Evolutionary conservation across 2,113 vertebrate species (phyloP), one percentile per base, ranked within the genome.

Genomic region (Siniperca chuatsi): DNA sequence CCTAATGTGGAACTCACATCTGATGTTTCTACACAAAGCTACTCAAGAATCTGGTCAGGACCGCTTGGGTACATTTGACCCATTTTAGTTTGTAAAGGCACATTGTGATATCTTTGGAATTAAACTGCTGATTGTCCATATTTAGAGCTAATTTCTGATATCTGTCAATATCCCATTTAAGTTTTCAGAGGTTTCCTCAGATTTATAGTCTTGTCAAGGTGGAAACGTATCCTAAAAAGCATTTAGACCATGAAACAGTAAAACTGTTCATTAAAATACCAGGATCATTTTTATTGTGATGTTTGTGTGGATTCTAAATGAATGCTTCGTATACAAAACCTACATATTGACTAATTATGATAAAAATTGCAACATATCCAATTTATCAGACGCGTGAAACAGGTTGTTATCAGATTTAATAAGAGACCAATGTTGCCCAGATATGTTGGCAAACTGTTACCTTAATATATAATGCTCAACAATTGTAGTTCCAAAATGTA

Each of bases 1-100:
- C 29, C 33, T 42, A 61, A 37, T 18, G 40, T 78, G 50, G 42
- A 44, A 61, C 54, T 73, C 18, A 72, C 46, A 65, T 37, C 57
- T 48, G 66, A 76, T 16, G 50, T 70, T 70, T 83, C 67, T 11
- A 48, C 4, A 65, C 76, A 62, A 42, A 62, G 58, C 50, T 20
- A 23, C 58, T 9, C 37, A 8, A 29, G 33, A 57, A n/a, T 23
- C 33, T 44, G 33, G 57, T n/a, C 57, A 64, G 57, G 46, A 55
- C 66, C n/a, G 4, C 81, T 33, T 3, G 7, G n/a, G 55, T 58
- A 15, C 7, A 33, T 69, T 42, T 54, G 55, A 82, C 54, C 44
- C 42, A 61, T 15, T 75, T 69, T 50, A 11, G 7, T 60, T 67
- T 50, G 35, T 62, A 21, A 25, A 48, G 54, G 13, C 35, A 42